Evolutionary conservation across 2,888 invertebrate species (phyloP).

Genomic region (Alsophila aescularia): DNA sequence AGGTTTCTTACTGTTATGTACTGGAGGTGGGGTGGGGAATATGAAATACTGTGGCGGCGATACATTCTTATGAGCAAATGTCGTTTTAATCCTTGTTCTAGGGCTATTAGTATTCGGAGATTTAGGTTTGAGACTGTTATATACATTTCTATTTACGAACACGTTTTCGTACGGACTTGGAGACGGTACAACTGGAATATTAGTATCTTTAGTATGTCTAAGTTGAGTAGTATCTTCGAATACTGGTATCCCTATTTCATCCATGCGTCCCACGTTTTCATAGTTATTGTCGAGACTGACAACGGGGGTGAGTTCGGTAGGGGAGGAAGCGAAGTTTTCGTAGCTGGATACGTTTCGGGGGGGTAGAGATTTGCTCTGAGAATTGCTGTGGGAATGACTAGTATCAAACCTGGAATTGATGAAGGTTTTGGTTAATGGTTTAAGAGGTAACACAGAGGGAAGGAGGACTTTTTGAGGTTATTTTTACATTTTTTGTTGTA

Average conservation of each 20-base stretch:
- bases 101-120: constrained; percentile 82
- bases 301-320: constrained; percentile 63
- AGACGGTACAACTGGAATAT: constrained; percentile 45
- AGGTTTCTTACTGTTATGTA: constrained; percentile 54
- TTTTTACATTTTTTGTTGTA: no score
- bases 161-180: constrained; percentile 87
- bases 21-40: constrained; percentile 74
- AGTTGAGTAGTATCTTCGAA: constrained; percentile 68
- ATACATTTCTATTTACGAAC: constrained; percentile 67
- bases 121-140: constrained; percentile 67
- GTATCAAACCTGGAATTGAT: constrained; percentile 73
- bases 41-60: constrained; percentile 78
- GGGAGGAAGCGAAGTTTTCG: constrained; percentile 76
- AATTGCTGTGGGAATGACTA: constrained; percentile 65
- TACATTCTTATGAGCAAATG: constrained; percentile 80
- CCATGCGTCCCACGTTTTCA: constrained; percentile 73
- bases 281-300: constrained; percentile 65
- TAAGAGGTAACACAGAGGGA: background rate
- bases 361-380: constrained; percentile 63
- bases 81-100: constrained; percentile 86
- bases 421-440: background rate
- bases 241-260: constrained; percentile 77
- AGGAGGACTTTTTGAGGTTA: no score
- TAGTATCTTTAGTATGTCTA: constrained; percentile 49
- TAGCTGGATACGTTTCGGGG: constrained; percentile 77